Evolutionary conservation across 2,888 invertebrate species (phyloP), one percentile per base, ranked within the genome.

Genomic region (Laothoe populi): DNA sequence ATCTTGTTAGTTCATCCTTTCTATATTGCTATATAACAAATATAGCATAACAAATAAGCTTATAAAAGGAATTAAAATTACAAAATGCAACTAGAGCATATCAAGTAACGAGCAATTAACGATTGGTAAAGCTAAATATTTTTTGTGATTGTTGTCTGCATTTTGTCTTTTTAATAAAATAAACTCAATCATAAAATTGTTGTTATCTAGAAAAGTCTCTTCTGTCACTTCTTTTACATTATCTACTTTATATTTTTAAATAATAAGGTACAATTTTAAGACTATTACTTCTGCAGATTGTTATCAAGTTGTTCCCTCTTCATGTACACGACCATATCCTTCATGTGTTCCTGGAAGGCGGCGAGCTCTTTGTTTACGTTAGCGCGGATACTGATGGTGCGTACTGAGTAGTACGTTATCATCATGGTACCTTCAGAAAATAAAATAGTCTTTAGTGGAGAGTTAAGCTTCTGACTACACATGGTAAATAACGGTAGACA

Each of bases 301-400:
- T 60, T 7, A 16, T 75, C 67, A 0, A 90, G 67, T 0, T 80
- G 73, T 66, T 90, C 90, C 10, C 74, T 70, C 48, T 67, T 71
- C 90, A 90, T 89, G 65, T 78, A 90, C 0, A 64, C 68, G 0
- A 70, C 61, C 31, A 90, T 84, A 61, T 90, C 90, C 61, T 77
- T 82, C 78, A 90, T 78, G 64, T 90, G 81, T 60, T 88, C 86
- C 66, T 89, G 88, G 71, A 84, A 90, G 2, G 79, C 75, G 0
- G 88, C 90, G 60, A 88, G 72, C 2, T 79, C 75, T 61, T 83
- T 84, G 78, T 90, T 88, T 24, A 90, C 90, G 69, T 88, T 85
- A 0, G 90, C 81, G 0, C 90, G 77, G 13, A 88, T 77, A 60
- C 90, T 90, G 75, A 90, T 90, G 65, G 90, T 86, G 57, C 87